Percentiles rank a stretch among this genome's conserved stretches.
Conservation (phyloP, 37 sponge, comb jelly and placozoan genomes). For the Mnemiopsis leidyi region DNA sequence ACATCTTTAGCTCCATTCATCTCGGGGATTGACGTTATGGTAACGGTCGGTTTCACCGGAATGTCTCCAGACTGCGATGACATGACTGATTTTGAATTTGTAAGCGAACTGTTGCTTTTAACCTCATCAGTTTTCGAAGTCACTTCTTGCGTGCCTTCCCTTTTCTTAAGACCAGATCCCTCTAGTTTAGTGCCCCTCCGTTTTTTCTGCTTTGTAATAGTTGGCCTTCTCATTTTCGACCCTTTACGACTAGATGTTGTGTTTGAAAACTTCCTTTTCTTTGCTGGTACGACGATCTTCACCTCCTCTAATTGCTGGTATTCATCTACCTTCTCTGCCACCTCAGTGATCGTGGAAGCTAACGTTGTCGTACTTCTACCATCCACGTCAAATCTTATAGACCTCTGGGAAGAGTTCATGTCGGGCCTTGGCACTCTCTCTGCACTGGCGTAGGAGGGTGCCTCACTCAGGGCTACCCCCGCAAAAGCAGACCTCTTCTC, state of each 20-base stretch:
- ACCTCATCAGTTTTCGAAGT: background rate
- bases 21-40: background rate
- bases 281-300: background rate
- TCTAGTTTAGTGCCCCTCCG: background rate
- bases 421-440: conserved; percentile 10
- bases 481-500: conserved; percentile 28
- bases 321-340: background rate
- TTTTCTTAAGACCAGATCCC: background rate
- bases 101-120: background rate
- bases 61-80: background rate
- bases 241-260: background rate
- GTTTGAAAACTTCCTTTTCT: background rate
- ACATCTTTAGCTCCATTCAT: background rate
- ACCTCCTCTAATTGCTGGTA: background rate
- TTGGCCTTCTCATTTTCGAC: background rate
- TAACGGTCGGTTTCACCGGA: background rate
- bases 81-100: background rate
- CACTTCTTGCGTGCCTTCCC: background rate
- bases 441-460: conserved; percentile 38
- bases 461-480: conserved; percentile 5
- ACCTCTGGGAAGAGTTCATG: background rate
- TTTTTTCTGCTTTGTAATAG: background rate
- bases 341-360: background rate
- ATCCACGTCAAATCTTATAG: background rate
- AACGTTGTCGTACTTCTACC: background rate